Evolutionary conservation across 53 echinoderm and acorn worm genomes (phyloP).

Genomic region (Luidia sarsii): DNA sequence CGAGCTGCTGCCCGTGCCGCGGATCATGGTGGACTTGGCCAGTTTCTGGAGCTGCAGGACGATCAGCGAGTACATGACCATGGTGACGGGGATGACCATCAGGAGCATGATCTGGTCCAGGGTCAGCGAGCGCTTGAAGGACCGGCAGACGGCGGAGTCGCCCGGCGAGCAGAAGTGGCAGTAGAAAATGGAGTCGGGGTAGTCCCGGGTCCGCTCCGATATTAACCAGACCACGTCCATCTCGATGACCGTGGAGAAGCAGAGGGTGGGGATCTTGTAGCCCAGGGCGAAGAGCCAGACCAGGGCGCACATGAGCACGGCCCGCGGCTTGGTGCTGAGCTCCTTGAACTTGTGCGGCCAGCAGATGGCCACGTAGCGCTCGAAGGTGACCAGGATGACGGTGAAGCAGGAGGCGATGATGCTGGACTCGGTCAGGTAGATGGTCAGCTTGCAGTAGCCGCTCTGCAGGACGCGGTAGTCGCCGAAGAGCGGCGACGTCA

Average conservation of each 20-base stretch:
- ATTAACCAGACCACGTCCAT: conserved; percentile 62
- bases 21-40: conserved; percentile 75
- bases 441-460: conserved; percentile 61
- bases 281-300: conserved; percentile 80
- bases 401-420: conserved; percentile 87
- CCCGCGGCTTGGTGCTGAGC: conserved; percentile 84
- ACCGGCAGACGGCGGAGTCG: conserved; percentile 25
- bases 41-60: conserved; percentile 83
- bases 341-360: conserved; percentile 95
- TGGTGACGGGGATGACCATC: conserved; percentile 91
- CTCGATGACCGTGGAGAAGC: conserved; percentile 60
- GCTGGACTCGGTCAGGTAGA: conserved; percentile 68
- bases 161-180: conserved; percentile 67
- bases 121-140: conserved; percentile 71
- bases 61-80: conserved; percentile 85
- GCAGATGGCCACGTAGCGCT: conserved; percentile 90
- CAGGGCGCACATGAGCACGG: conserved; percentile 72
- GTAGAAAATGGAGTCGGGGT: conserved; percentile 52
- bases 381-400: conserved; percentile 91
- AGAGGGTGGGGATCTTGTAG: conserved; percentile 87
- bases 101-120: conserved; percentile 88
- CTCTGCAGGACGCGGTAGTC: conserved; percentile 37
- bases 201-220: background rate
- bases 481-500: conserved; percentile 32
- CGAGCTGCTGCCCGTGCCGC: conserved; percentile 71